These are phyloP conservation scores for Nyctalus aviator DNA, from an alignment of 2,797 vertebrate species.

Conservation along the genomic window DNA sequence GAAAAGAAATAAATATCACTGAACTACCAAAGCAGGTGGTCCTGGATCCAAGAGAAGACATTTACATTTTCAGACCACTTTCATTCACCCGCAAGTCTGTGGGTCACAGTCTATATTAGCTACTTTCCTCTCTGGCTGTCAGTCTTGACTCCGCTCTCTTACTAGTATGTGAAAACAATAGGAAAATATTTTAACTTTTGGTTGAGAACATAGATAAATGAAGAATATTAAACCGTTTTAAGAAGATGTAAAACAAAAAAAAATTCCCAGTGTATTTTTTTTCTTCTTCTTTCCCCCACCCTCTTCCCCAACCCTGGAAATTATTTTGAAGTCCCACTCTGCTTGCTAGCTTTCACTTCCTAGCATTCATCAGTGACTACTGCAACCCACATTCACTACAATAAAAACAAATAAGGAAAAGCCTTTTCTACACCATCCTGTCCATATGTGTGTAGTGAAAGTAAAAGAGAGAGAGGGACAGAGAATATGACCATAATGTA, in stretches of 20 bases:
- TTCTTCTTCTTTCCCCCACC: not conserved
- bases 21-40: constrained; percentile 40
- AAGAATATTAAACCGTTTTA: not conserved
- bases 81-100: constrained; percentile 7
- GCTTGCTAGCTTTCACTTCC: not conserved
- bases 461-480: constrained; percentile 61
- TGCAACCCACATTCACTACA: not conserved
- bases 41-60: constrained; percentile 48
- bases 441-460: not conserved
- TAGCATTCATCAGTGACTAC: not conserved
- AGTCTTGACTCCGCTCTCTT: constrained; percentile 48
- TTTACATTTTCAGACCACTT: constrained; percentile 31
- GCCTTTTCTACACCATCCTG: not conserved
- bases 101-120: constrained; percentile 52
- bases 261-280: not conserved
- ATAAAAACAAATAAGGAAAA: constrained; percentile 51
- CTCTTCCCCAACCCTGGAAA: constrained; percentile 26
- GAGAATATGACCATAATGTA: not conserved
- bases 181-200: constrained; percentile 69
- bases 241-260: not conserved
- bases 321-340: constrained; percentile 59
- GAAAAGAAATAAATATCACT: constrained; percentile 59
- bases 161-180: constrained; percentile 8
- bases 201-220: constrained; percentile 48
- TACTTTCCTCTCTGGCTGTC: constrained; percentile 40